Evolutionary conservation across 2,797 vertebrate species (phyloP).

Genomic region (Brachyrhaphis roseni): DNA sequence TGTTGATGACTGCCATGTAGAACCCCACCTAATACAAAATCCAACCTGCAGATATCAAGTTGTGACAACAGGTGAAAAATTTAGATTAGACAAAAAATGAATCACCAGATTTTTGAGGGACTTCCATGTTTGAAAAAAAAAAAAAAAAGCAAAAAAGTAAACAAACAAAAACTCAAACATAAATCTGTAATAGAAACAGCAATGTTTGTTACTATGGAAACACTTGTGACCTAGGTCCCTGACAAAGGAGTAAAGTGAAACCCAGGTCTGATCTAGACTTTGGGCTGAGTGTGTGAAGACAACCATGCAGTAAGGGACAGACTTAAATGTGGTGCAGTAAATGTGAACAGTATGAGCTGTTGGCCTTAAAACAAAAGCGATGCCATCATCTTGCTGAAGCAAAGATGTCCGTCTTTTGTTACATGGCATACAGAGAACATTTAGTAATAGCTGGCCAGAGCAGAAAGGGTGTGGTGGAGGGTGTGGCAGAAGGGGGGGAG

Average conservation of each 20-base stretch:
- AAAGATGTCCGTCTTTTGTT: conserved; percentile 46
- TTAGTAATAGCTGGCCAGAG: conserved; percentile 49
- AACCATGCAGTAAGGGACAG: conserved; percentile 54
- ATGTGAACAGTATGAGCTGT: conserved; percentile 18
- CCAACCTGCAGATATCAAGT: neutral
- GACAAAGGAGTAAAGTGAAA: conserved; percentile 24
- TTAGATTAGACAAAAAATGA: neutral
- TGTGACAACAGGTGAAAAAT: no score
- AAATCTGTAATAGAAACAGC: neutral
- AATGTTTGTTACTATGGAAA: neutral
- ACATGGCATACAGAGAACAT: conserved; percentile 60
- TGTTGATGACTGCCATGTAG: neutral
- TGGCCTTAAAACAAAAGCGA: conserved; percentile 13
- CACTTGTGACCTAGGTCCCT: conserved; percentile 4
- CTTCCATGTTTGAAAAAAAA: neutral
- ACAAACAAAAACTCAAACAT: conserved; percentile 25
- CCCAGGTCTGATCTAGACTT: conserved; percentile 47
- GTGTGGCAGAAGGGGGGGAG: conserved; percentile 41
- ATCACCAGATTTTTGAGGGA: neutral
- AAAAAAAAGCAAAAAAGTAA: no score
- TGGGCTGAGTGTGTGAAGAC: conserved; percentile 57
- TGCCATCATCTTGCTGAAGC: conserved; percentile 19
- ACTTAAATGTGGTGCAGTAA: conserved; percentile 11
- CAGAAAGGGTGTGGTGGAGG: conserved; percentile 64
- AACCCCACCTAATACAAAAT: neutral